Conservation (phyloP, 2,888 invertebrate genomes). For the Parnassius mnemosyne region DNA sequence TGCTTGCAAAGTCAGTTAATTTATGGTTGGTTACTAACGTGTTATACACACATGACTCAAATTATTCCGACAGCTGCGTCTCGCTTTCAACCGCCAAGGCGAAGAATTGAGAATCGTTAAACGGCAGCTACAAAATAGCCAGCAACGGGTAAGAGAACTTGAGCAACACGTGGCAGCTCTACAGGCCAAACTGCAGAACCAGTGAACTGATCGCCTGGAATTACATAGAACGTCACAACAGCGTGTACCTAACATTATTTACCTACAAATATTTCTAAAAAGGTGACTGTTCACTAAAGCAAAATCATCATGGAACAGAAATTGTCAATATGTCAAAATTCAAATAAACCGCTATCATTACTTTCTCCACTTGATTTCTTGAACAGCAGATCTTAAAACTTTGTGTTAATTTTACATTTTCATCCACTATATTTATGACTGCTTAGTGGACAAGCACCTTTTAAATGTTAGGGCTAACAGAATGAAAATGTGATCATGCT, state of each 20-base stretch:
- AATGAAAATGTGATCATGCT: neutral
- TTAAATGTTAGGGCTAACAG: neutral
- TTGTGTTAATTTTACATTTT: too few relatives aligned
- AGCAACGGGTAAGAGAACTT: constrained; percentile 88
- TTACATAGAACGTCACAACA: constrained; percentile 10
- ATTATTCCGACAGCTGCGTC: constrained; percentile 80
- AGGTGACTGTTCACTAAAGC: constrained; percentile 1
- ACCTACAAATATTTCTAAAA: neutral
- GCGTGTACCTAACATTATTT: neutral
- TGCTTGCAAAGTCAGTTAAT: too few relatives aligned
- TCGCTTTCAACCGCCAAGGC: constrained; percentile 88
- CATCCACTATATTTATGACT: too few relatives aligned
- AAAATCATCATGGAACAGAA: neutral
- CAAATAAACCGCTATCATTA: too few relatives aligned
- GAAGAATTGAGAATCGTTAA: constrained; percentile 89
- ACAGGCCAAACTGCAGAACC: constrained; percentile 61
- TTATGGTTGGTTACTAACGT: too few relatives aligned
- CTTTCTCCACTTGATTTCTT: too few relatives aligned
- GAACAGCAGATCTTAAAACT: too few relatives aligned
- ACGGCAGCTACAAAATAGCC: constrained; percentile 88
- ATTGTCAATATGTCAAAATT: too few relatives aligned
- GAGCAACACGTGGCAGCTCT: constrained; percentile 86
- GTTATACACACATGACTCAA: neutral
- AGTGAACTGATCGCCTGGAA: constrained; percentile 29
- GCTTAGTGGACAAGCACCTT: constrained; percentile 7